Evolutionary conservation across 2,888 invertebrate genomes (phyloP).

Genomic region (Nomada ferruginata): DNA sequence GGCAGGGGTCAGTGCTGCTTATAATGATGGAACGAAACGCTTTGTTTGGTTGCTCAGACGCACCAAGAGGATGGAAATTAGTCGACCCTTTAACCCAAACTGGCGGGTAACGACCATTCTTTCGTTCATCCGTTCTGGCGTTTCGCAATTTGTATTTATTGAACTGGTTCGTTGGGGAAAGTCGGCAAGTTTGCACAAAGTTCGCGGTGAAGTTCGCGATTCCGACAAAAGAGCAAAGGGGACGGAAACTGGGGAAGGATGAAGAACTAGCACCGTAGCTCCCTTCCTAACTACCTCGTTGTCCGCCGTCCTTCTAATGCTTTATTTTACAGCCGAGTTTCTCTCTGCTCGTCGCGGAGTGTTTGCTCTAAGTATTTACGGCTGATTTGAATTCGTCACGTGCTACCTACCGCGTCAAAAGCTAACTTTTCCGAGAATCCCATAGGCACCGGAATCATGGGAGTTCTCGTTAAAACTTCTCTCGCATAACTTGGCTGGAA

Average conservation of each 20-base stretch:
- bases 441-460: constrained; percentile 64
- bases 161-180: constrained; percentile 74
- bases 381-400: constrained; percentile 78
- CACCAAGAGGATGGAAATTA: constrained; percentile 13
- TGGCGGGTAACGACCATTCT: constrained; percentile 58
- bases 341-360: constrained; percentile 61
- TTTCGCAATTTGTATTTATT: constrained; percentile 75
- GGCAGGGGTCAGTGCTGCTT: not conserved
- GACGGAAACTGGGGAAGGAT: not conserved
- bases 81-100: constrained; percentile 19
- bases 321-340: constrained; percentile 76
- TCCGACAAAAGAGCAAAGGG: not conserved
- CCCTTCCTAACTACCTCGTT: constrained; percentile 66
- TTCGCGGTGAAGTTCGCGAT: constrained; percentile 61
- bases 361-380: constrained; percentile 78
- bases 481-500: constrained; percentile 49
- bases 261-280: not conserved
- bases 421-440: constrained; percentile 69
- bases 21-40: not conserved
- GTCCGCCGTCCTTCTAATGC: constrained; percentile 64
- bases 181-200: constrained; percentile 74
- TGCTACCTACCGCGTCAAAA: constrained; percentile 70
- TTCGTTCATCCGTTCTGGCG: constrained; percentile 70
- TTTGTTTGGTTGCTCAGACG: not conserved
- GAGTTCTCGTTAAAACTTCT: constrained; percentile 69